These are phyloP conservation scores for Struthidea cinerea DNA, from an alignment of 2,113 vertebrate species.

Conservation along the genomic window DNA sequence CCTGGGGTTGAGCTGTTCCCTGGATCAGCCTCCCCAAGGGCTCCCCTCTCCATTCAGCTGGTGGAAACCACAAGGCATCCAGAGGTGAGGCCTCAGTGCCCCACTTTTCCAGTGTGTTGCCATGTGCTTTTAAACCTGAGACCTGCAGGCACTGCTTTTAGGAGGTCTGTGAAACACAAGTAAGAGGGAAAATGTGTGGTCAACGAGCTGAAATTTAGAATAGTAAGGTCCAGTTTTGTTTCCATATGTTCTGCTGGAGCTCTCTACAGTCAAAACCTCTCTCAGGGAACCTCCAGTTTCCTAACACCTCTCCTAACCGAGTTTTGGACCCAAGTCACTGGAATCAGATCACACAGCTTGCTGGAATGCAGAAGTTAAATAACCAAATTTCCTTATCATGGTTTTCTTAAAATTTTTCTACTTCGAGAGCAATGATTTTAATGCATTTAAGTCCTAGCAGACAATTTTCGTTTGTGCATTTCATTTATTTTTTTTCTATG, in stretches of 20 bases:
- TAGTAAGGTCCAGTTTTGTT: neutral
- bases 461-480: neutral
- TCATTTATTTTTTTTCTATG: neutral
- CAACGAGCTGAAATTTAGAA: neutral
- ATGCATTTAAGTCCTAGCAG: neutral
- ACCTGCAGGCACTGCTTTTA: neutral
- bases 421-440: neutral
- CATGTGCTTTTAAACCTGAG: neutral
- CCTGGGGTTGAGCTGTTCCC: neutral
- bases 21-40: neutral
- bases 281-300: neutral
- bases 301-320: neutral
- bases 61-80: neutral
- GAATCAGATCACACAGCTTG: constrained; percentile 1
- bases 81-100: neutral
- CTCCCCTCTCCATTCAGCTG: neutral
- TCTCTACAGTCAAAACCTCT: neutral
- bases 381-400: neutral
- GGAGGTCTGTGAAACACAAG: neutral
- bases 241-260: neutral
- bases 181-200: neutral
- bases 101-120: neutral
- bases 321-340: neutral
- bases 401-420: neutral
- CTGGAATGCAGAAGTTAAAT: constrained; percentile 19